A percentile compares a stretch with the other conserved stretches of the same genome.
Evolutionary conservation across 2,113 vertebrate species (phyloP).

Genomic region (Podarcis raffonei): DNA sequence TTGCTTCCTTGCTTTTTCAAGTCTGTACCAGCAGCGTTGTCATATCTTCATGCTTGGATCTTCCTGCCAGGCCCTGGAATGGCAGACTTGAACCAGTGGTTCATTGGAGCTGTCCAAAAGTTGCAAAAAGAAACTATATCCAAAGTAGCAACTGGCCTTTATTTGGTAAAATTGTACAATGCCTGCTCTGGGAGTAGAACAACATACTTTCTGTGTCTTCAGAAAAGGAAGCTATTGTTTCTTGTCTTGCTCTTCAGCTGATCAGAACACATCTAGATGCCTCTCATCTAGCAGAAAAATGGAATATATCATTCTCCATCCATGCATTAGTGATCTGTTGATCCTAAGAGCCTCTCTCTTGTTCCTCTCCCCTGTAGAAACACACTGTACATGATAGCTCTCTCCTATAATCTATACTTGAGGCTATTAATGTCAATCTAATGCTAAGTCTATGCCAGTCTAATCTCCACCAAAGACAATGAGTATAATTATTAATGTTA

Average conservation of each 20-base stretch:
- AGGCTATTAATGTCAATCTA: background rate
- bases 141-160: accelerated
- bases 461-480: conserved; percentile 9
- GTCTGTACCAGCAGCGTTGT: too few relatives aligned
- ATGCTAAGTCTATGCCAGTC: background rate
- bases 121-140: background rate
- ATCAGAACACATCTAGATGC: conserved; percentile 11
- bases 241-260: conserved; percentile 39
- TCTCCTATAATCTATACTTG: background rate
- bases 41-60: background rate
- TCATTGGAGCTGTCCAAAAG: conserved; percentile 12
- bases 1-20: background rate
- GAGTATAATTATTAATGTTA: conserved; percentile 9
- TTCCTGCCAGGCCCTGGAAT: background rate
- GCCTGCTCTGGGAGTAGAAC: background rate
- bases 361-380: background rate
- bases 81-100: background rate
- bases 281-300: background rate
- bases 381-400: background rate
- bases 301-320: conserved; percentile 2
- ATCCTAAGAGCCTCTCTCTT: background rate
- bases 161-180: background rate
- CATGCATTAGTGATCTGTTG: conserved; percentile 1
- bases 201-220: background rate
- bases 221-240: background rate